Conservation (phyloP, 1,140 invertebrate genomes). For the Drosophila suzukii region DNA sequence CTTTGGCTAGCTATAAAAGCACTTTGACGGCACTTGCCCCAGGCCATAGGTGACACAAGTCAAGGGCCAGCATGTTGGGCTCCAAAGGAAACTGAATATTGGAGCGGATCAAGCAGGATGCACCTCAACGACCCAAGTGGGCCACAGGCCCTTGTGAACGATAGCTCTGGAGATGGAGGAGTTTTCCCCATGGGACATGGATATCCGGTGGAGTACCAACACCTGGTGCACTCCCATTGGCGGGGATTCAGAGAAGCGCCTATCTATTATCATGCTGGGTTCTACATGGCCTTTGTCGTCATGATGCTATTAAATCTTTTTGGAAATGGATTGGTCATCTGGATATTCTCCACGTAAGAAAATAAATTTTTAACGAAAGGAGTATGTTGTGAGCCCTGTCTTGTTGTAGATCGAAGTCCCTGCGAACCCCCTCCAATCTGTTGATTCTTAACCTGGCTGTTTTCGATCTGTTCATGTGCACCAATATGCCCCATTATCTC, state of each 20-base stretch:
- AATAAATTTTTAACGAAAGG: no score
- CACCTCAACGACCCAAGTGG: slow-evolving; percentile 60
- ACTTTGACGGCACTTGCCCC: slow-evolving; percentile 17
- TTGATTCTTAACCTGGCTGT: slow-evolving; percentile 92
- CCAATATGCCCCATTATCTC: slow-evolving; percentile 90
- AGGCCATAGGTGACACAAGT: slow-evolving; percentile 53
- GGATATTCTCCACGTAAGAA: slow-evolving; percentile 91
- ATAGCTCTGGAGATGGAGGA: slow-evolving; percentile 45
- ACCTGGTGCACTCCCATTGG: slow-evolving; percentile 90
- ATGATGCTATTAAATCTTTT: slow-evolving; percentile 88
- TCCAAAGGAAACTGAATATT: background rate
- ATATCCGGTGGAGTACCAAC: slow-evolving; percentile 88
- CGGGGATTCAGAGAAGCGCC: slow-evolving; percentile 88
- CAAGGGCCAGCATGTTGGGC: slow-evolving; percentile 42
- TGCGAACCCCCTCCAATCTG: slow-evolving; percentile 92
- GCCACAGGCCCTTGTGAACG: slow-evolving; percentile 52
- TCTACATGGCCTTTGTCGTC: slow-evolving; percentile 90
- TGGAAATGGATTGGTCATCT: slow-evolving; percentile 93
- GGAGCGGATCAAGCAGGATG: slow-evolving; percentile 34
- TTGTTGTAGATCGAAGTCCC: slow-evolving; percentile 87
- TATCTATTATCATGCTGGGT: slow-evolving; percentile 89
- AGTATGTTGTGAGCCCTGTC: background rate
- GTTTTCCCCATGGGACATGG: slow-evolving; percentile 87
- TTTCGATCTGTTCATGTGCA: slow-evolving; percentile 90
- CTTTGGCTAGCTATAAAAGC: slow-evolving; percentile 64